phyloP scores from a whole-genome alignment of 2,113 vertebrate species.

The Salvelinus alpinus region DNA sequence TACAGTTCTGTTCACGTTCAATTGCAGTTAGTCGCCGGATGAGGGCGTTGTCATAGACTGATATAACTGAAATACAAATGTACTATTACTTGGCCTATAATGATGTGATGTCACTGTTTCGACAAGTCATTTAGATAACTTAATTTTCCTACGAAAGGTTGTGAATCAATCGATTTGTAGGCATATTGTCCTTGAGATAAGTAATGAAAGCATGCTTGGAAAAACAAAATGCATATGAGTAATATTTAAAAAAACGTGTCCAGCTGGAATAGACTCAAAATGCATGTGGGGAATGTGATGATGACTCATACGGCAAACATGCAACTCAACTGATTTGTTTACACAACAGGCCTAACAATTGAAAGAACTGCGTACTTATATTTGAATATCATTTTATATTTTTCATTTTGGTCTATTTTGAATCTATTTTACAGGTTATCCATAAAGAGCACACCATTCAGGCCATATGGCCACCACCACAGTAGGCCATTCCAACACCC shows the following conservation, averaged over 20 bases:
- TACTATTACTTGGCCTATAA: neutral
- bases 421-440: conserved; percentile 27
- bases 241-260: neutral
- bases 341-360: too few relatives aligned
- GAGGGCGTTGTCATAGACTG: conserved; percentile 46
- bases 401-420: too few relatives aligned
- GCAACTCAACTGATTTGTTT: too few relatives aligned
- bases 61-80: neutral
- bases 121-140: conserved; percentile 1
- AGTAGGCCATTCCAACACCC: too few relatives aligned
- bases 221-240: neutral
- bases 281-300: conserved; percentile 25
- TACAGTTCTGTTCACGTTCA: conserved; percentile 53
- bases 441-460: too few relatives aligned
- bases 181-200: neutral
- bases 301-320: conserved; percentile 40
- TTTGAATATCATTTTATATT: too few relatives aligned
- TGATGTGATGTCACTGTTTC: neutral
- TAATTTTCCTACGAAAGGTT: conserved; percentile 2
- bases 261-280: conserved; percentile 25
- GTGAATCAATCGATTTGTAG: neutral
- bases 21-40: conserved; percentile 41
- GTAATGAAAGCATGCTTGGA: neutral
- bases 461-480: too few relatives aligned
- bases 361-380: too few relatives aligned